Percentiles rank a stretch among this genome's conserved stretches.
phyloP scores from a whole-genome alignment of 1,140 invertebrate species.

The Colletes gigas region DNA sequence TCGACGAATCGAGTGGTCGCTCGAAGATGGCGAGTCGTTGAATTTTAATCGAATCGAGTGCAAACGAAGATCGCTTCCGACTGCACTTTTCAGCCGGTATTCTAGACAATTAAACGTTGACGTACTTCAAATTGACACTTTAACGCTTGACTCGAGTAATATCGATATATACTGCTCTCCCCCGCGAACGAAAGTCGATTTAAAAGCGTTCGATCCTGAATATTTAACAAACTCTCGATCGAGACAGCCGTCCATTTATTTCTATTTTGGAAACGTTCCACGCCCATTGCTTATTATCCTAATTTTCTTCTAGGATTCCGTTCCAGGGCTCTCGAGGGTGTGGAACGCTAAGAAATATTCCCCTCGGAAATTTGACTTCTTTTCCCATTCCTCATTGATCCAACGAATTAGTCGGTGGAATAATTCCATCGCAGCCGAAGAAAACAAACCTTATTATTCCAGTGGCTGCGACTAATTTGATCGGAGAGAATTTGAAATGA shows the following conservation, averaged over 20 bases:
- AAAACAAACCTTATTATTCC: slow-evolving; percentile 70
- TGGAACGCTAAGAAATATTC: neutral
- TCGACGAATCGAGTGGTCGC: no score
- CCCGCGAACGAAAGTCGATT: neutral
- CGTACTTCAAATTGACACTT: neutral
- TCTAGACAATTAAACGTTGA: neutral
- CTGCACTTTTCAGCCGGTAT: no score
- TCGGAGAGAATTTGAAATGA: slow-evolving; percentile 66
- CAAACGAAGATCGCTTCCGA: no score
- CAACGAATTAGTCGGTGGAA: slow-evolving; percentile 58
- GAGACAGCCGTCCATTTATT: neutral
- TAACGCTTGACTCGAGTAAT: no score
- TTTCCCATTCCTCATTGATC: neutral
- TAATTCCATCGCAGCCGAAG: slow-evolving; percentile 49
- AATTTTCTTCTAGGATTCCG: no score
- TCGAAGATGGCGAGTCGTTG: neutral
- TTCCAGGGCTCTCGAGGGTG: no score
- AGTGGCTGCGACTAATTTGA: slow-evolving; percentile 60
- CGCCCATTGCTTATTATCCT: no score
- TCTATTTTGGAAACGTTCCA: neutral
- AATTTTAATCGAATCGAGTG: slow-evolving; percentile 3
- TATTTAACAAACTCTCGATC: neutral
- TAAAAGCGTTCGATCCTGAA: neutral
- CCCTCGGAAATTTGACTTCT: slow-evolving; percentile 8
- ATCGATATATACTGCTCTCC: neutral